These are phyloP conservation scores for Hypotaenidia philippensis DNA, from an alignment of 2,797 vertebrate species.

Conservation along the genomic window DNA sequence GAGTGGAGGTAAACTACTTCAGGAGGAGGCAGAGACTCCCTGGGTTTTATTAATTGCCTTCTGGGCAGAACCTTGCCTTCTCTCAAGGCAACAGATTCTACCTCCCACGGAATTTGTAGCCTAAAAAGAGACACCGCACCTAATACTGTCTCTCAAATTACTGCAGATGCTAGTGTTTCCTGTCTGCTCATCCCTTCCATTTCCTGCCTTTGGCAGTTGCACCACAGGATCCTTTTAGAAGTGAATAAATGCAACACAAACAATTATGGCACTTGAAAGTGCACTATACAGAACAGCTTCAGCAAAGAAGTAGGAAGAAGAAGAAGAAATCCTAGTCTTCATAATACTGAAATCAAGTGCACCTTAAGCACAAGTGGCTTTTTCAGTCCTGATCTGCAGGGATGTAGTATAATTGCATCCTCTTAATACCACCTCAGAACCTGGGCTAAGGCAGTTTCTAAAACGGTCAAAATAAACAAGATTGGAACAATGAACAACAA, in stretches of 20 bases:
- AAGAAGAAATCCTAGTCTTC: background rate
- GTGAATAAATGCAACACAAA: background rate
- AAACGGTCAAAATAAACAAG: background rate
- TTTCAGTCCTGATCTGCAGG: background rate
- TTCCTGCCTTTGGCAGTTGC: background rate
- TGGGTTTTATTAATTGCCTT: background rate
- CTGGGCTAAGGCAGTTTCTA: background rate
- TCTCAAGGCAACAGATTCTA: background rate
- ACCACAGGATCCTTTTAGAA: background rate
- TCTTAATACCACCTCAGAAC: background rate
- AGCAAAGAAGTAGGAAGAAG: background rate
- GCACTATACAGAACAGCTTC: background rate
- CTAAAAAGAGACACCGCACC: accelerated
- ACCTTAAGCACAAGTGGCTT: background rate
- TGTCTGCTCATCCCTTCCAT: background rate
- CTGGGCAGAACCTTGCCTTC: background rate
- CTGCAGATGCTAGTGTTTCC: background rate
- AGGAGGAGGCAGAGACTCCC: background rate
- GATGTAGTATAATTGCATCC: background rate
- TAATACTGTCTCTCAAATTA: background rate
- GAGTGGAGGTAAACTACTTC: background rate
- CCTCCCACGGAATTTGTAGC: background rate
- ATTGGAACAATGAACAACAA: background rate
- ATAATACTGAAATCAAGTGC: background rate
- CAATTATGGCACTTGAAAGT: background rate